Evolutionary conservation across 2,888 invertebrate genomes (phyloP), one percentile per base, ranked within the genome.

Genomic region (Buathra laborator): DNA sequence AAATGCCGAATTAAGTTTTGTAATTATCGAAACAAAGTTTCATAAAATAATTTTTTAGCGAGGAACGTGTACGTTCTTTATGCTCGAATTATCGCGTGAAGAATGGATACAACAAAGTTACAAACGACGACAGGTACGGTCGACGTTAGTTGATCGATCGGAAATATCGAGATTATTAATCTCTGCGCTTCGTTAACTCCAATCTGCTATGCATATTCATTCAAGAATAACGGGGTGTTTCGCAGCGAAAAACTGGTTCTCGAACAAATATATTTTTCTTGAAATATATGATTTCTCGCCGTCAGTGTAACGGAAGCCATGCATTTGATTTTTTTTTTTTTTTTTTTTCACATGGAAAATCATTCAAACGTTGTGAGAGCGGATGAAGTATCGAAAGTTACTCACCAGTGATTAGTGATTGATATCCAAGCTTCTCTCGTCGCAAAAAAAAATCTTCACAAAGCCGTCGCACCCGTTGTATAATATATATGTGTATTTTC

Each of bases 361-460:
- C 10, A 10, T 24, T 56, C 53, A 16, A 56, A 19, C 53, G 9
- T 53, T n/a, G 32, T n/a, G 4, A 43, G 24, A 24, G 16, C 12
- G 19, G 43, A 16, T 7, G 5, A 24, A n/a, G 59, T 2, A 59
- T 53, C 43, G 7, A 32, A 37, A 43, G 2, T 14, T 4, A 32
- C 80, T 85, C 85, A 85, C 85, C 85, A 66, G 71, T 82, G 56
- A 66, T 76, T 56, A 72, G 74, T 59, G 72, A 81, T 82, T 85
- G 85, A 85, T 85, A 85, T 85, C 85, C 85, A 82, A 85, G 85
- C 82, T 81, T 78, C 84, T 78, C 68, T 78, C 74, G 59, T 24
- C 32, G 71, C 67, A 75, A 76, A 64, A 51, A 74, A 75, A 85
- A 79, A 76, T 82, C 81, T 70, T 70, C 79, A 85, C 82, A 82